These are phyloP conservation scores for Lasioglossum malachurum DNA, from an alignment of 2,888 invertebrate species.

Conservation along the genomic window DNA sequence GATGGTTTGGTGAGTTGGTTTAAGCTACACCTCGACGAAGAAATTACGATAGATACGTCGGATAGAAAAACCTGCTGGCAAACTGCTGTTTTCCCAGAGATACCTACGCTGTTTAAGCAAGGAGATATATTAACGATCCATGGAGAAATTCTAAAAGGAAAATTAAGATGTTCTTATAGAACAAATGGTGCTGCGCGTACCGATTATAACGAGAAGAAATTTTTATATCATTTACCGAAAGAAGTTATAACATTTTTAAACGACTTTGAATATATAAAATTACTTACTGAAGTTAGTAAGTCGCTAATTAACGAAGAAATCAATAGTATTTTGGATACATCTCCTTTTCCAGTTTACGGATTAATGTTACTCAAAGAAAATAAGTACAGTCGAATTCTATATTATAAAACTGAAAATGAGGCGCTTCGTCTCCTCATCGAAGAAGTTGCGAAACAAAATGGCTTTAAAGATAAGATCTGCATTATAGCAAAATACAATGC, in stretches of 20 bases:
- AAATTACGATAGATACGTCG: conserved; percentile 87
- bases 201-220: conserved; percentile 78
- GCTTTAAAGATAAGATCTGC: conserved; percentile 83
- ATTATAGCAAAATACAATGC: conserved; percentile 83
- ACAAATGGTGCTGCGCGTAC: conserved; percentile 79
- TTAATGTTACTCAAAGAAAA: conserved; percentile 86
- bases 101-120: conserved; percentile 57
- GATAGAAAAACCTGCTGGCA: conserved; percentile 91
- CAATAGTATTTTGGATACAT: conserved; percentile 86
- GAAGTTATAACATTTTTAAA: conserved; percentile 75
- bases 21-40: conserved; percentile 89
- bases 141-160: conserved; percentile 70
- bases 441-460: conserved; percentile 84
- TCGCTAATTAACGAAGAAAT: conserved; percentile 76
- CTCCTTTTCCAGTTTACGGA: conserved; percentile 88
- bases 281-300: conserved; percentile 83
- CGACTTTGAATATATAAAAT: conserved; percentile 85
- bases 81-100: conserved; percentile 89
- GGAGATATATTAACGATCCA: conserved; percentile 67
- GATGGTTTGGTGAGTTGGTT: conserved; percentile 91
- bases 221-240: conserved; percentile 82
- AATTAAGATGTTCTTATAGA: conserved; percentile 77
- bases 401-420: conserved; percentile 84
- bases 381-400: conserved; percentile 82
- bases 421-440: conserved; percentile 85